Conservation (phyloP, 2,113 vertebrate genomes). For the Xenus cinereus region DNA sequence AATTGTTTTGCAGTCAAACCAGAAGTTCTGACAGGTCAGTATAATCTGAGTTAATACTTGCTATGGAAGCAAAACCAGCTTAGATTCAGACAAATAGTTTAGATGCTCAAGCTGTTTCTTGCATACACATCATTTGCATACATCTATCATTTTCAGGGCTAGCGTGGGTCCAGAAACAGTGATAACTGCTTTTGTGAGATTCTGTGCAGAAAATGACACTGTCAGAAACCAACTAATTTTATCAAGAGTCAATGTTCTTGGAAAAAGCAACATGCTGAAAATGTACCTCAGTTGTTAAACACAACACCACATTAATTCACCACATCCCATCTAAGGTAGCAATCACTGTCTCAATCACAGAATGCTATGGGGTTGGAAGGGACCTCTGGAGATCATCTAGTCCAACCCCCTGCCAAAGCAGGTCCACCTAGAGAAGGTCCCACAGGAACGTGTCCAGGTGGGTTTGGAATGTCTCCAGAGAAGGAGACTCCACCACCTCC, state of each 20-base stretch:
- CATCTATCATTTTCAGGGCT: fast-evolving
- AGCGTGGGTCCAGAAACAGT: not conserved
- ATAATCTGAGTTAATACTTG: not conserved
- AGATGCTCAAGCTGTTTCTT: not conserved
- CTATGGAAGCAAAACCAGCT: not conserved
- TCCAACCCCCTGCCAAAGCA: no score
- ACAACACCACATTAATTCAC: not conserved
- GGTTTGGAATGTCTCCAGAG: no score
- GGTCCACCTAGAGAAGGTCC: no score
- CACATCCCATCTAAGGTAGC: fast-evolving
- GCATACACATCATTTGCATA: not conserved
- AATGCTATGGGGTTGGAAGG: no score
- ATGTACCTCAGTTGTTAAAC: not conserved
- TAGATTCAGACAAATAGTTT: not conserved
- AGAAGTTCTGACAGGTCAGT: not conserved
- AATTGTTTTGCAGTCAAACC: not conserved
- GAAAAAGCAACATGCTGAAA: not conserved
- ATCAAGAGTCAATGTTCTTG: not conserved
- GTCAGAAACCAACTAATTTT: not conserved
- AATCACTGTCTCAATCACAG: not conserved
- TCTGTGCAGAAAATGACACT: not conserved
- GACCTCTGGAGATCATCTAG: no score
- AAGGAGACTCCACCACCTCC: no score
- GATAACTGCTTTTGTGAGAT: not conserved
- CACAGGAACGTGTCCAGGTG: no score